phyloP scores from a whole-genome alignment of 1,140 invertebrate genomes.

The Campoletis sonorensis region DNA sequence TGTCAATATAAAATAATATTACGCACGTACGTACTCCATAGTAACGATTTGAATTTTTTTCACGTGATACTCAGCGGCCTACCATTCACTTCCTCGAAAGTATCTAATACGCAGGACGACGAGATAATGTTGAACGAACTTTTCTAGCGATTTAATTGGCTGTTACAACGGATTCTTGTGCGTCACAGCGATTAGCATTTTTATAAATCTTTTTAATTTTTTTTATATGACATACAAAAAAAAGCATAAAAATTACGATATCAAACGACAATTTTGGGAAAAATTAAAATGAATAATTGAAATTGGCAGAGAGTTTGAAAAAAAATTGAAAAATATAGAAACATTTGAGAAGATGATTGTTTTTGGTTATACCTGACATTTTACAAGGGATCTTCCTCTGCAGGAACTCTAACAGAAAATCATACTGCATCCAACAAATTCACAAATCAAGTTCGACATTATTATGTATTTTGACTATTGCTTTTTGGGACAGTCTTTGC shows the following conservation, averaged over 20 bases:
- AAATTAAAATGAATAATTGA: too few species aligned
- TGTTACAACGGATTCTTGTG: not conserved
- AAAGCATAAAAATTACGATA: too few species aligned
- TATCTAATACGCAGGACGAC: not conserved
- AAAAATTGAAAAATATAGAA: too few species aligned
- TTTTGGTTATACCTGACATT: not conserved
- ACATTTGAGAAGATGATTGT: not conserved
- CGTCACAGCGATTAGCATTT: not conserved
- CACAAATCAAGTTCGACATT: not conserved
- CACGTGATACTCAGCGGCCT: not conserved
- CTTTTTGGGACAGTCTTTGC: not conserved
- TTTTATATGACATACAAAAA: too few species aligned
- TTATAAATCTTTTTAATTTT: not conserved
- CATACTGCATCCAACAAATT: not conserved
- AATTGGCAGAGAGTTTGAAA: too few species aligned
- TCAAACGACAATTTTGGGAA: not conserved
- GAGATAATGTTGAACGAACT: conserved; percentile 16
- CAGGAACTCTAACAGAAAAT: not conserved
- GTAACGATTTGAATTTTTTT: not conserved
- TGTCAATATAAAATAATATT: conserved; percentile 37
- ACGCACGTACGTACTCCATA: not conserved
- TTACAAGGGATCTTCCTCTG: not conserved
- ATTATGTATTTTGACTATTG: not conserved
- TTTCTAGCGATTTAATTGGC: conserved; percentile 8
- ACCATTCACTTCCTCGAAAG: conserved; percentile 48